Percentiles rank a stretch among this genome's conserved stretches.
Conservation (phyloP, 2,797 vertebrate genomes). For the Lateolabrax maculatus region DNA sequence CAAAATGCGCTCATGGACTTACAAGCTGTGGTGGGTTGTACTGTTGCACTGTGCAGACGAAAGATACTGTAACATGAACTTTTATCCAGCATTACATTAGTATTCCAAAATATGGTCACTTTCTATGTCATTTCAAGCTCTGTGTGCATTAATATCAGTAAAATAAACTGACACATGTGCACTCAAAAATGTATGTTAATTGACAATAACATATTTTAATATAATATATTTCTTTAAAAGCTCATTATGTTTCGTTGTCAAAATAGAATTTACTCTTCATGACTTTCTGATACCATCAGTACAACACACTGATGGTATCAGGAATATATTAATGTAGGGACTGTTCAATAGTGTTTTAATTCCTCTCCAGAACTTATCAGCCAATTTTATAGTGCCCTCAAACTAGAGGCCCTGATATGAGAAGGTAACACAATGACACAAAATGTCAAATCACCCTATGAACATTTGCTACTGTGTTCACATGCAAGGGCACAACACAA, state of each 20-base stretch:
- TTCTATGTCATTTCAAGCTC: neutral
- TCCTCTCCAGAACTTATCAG: neutral
- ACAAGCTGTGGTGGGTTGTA: neutral
- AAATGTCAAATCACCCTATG: neutral
- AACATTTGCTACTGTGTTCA: conserved; percentile 15
- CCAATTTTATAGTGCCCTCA: neutral
- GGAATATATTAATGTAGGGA: neutral
- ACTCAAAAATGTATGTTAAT: neutral
- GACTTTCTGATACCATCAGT: too few relatives aligned
- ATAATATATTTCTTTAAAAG: neutral
- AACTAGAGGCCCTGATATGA: neutral
- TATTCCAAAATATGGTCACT: neutral
- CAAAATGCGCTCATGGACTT: neutral
- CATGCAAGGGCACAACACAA: neutral
- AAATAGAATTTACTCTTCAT: neutral
- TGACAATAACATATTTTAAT: neutral
- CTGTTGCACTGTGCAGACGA: too few relatives aligned
- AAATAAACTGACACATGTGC: neutral
- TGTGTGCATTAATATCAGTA: neutral
- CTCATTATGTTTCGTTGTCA: neutral
- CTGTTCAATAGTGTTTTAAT: neutral
- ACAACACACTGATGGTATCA: too few relatives aligned
- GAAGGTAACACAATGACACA: conserved; percentile 3
- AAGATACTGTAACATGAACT: neutral
- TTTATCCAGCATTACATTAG: neutral